Evolutionary conservation across 2,113 vertebrate genomes (phyloP), one percentile per base, ranked within the genome.

Genomic region (Cygnus buccinator): DNA sequence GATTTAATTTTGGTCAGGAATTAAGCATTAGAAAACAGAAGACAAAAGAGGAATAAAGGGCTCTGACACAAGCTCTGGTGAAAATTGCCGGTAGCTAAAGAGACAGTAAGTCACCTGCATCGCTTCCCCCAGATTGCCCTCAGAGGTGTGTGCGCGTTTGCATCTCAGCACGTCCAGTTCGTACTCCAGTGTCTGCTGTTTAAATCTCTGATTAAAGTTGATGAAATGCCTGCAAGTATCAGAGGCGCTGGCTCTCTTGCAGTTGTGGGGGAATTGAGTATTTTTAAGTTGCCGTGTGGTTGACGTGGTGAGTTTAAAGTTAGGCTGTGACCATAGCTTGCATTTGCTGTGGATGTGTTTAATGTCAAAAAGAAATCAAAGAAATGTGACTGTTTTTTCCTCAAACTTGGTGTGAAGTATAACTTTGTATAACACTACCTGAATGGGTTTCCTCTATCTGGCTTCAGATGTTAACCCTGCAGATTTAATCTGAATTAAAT

Each of bases 1-100:
- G 75, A 76, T 93, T 65, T 71, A 14, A 82, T 94, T 97, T 72
- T 62, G 62, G 76, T 71, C 65, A 50, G 67, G 62, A 85, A 65
- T 87, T 65, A 91, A 81, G 71, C 31, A 6, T 19, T 87, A 80
- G 58, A 79, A 81, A 57, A 37, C 21, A 37, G 5, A 59, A 72
- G 52, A 19, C 5, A 12, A 33, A 50, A 86, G n/a, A 93, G 75
- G 50, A 85, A 44, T 54, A 11, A 44, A 85, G 25, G 43, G 31
- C 66, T 85, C 41, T 87, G 93, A 71, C 61, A 11, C 9, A 29
- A 87, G 70, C 37, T 67, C 37, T 85, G 87, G 20, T 84, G 87
- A 75, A 78, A 89, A 72, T 52, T 91, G 44, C 67, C 26, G 4
- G 61, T 76, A 57, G 87, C 62, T 77, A 9, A 35, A 71, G 83